These are phyloP conservation scores for Trissolcus basalis DNA, from an alignment of 1,140 invertebrate species.

Conservation along the genomic window DNA sequence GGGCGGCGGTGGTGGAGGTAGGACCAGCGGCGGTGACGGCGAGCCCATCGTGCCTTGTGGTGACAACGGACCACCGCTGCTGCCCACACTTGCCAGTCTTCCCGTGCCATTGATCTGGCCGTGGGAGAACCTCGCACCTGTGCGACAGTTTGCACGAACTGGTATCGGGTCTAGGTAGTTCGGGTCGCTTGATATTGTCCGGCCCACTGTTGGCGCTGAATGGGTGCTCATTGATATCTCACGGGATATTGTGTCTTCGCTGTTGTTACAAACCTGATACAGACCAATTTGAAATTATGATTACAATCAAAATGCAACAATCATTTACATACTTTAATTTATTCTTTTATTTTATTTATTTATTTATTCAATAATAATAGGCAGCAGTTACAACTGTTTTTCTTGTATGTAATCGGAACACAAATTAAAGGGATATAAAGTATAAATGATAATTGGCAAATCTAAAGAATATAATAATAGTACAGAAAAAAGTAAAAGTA, in stretches of 20 bases:
- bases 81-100: conserved; percentile 72
- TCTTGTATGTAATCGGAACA: no score
- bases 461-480: no score
- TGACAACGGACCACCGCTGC: conserved; percentile 78
- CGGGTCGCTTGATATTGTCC: conserved; percentile 71
- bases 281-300: no score
- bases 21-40: conserved; percentile 71
- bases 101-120: conserved; percentile 74
- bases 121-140: conserved; percentile 66
- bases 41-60: conserved; percentile 76
- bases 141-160: conserved; percentile 62
- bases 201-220: conserved; percentile 63
- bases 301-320: no score
- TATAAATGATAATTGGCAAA: no score
- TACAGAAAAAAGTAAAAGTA: no score
- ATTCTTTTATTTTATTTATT: no score
- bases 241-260: conserved; percentile 71
- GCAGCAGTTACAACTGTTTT: no score
- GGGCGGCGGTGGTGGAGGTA: conserved; percentile 71
- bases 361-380: no score
- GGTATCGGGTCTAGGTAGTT: conserved; percentile 77
- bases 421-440: no score
- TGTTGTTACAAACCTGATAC: conserved; percentile 72
- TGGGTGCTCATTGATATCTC: conserved; percentile 68
- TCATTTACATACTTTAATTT: no score